Percentiles rank a stretch among this genome's conserved stretches.
Evolutionary conservation across 2,888 invertebrate species (phyloP).

Genomic region (Drosophila helvetica): DNA sequence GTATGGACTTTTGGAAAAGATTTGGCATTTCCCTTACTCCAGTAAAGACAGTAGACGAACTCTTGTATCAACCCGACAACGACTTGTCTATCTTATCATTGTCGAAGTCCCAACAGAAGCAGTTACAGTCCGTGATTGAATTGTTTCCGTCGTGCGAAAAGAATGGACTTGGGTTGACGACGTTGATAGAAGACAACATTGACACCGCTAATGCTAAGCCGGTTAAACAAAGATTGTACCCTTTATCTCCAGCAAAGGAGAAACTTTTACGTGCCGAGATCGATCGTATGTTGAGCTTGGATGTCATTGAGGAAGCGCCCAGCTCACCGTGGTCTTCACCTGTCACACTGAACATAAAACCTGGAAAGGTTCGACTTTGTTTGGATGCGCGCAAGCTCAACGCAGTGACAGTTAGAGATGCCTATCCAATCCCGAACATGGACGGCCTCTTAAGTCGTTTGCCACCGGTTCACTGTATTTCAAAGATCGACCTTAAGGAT

Average conservation of each 20-base stretch:
- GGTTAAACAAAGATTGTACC: conserved; percentile 8
- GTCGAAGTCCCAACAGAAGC: too few species aligned
- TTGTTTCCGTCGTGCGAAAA: too few species aligned
- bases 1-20: conserved; percentile 5
- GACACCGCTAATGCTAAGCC: not conserved
- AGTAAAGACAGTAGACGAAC: too few species aligned
- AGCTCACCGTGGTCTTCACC: conserved; percentile 12
- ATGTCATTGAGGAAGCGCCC: conserved; percentile 14
- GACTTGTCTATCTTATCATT: too few species aligned
- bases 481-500: too few species aligned
- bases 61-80: too few species aligned
- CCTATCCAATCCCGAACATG: conserved; percentile 6
- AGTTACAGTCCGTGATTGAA: too few species aligned
- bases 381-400: conserved; percentile 11
- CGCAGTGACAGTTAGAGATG: not conserved
- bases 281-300: conserved; percentile 6
- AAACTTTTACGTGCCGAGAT: conserved; percentile 1
- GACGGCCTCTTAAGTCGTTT: not conserved
- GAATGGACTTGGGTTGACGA: too few species aligned
- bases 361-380: conserved; percentile 15
- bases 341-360: not conserved
- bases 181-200: not conserved
- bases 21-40: not conserved
- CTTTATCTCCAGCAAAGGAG: conserved; percentile 5
- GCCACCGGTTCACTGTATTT: not conserved